Evolutionary conservation across 1,140 invertebrate species (phyloP).

Genomic region (Halesus radiatus): DNA sequence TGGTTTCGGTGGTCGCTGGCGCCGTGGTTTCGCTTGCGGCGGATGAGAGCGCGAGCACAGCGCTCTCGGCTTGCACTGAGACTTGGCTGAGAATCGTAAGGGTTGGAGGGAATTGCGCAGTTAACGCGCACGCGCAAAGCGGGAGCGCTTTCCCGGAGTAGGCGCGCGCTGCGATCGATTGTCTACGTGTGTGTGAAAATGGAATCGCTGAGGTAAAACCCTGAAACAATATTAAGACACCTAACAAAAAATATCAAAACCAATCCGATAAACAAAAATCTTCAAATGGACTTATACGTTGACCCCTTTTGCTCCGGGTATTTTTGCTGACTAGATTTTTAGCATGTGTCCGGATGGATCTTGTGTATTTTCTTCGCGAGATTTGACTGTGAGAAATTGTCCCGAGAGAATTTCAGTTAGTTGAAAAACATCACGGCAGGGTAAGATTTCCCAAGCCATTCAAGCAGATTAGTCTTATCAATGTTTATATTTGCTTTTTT

Average conservation of each 20-base stretch:
- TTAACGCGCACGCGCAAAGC: slow-evolving; percentile 33
- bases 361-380: slow-evolving; percentile 28
- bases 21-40: background rate
- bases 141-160: slow-evolving; percentile 14
- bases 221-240: background rate
- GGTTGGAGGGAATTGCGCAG: slow-evolving; percentile 48
- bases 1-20: slow-evolving; percentile 6
- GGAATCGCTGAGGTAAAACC: background rate
- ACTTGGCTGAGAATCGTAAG: slow-evolving; percentile 30
- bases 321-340: background rate
- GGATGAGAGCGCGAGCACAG: slow-evolving; percentile 33
- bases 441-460: slow-evolving; percentile 24
- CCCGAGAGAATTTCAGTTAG: slow-evolving; percentile 30
- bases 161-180: slow-evolving; percentile 45
- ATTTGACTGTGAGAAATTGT: slow-evolving; percentile 36
- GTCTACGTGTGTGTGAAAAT: slow-evolving; percentile 42
- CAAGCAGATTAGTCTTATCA: slow-evolving; percentile 5
- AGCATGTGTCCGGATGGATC: background rate
- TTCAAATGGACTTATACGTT: background rate
- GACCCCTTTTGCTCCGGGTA: background rate
- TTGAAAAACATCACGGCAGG: slow-evolving; percentile 26
- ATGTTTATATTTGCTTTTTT: no score
- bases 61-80: slow-evolving; percentile 32
- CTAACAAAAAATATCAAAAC: background rate
- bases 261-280: background rate